Percentiles rank a stretch among this genome's conserved stretches.
Evolutionary conservation across 1,140 invertebrate species (phyloP).

Genomic region (Phthorimaea operculella): DNA sequence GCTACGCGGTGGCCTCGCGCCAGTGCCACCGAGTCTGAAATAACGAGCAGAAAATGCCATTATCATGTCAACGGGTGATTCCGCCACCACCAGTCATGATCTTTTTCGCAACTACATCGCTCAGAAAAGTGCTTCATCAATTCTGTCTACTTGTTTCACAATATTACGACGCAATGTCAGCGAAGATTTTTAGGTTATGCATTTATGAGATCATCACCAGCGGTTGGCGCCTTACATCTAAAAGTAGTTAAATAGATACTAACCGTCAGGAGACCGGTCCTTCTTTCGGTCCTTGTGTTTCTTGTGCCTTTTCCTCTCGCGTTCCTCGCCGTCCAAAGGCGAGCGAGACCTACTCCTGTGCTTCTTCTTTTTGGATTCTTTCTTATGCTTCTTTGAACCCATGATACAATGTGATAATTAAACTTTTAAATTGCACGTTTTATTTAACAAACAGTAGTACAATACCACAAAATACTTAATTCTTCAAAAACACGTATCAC

Average conservation of each 20-base stretch:
- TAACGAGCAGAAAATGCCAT: constrained; percentile 64
- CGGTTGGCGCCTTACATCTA: constrained; percentile 18
- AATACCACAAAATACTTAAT: too few relatives aligned
- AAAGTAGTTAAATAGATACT: constrained; percentile 30
- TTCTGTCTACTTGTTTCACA: too few relatives aligned
- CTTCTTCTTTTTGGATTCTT: constrained; percentile 63
- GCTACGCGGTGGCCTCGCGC: constrained; percentile 40
- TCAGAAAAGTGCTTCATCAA: neutral
- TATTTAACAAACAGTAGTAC: too few relatives aligned
- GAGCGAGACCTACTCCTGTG: constrained; percentile 56
- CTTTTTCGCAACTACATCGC: constrained; percentile 13
- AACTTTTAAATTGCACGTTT: too few relatives aligned
- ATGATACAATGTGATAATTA: constrained; percentile 16
- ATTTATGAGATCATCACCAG: constrained; percentile 32
- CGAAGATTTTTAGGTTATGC: neutral
- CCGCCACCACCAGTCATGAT: constrained; percentile 34
- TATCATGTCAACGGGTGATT: constrained; percentile 46
- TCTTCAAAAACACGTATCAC: too few relatives aligned
- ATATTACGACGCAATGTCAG: too few relatives aligned
- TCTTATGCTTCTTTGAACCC: constrained; percentile 63
- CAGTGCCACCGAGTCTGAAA: constrained; percentile 62
- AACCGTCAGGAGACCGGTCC: constrained; percentile 58
- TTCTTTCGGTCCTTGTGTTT: constrained; percentile 61
- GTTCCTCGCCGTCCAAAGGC: constrained; percentile 46
- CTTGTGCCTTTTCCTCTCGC: constrained; percentile 51